Evolutionary conservation across 2,888 invertebrate species (phyloP).

Genomic region (Drosophila acutilabella): DNA sequence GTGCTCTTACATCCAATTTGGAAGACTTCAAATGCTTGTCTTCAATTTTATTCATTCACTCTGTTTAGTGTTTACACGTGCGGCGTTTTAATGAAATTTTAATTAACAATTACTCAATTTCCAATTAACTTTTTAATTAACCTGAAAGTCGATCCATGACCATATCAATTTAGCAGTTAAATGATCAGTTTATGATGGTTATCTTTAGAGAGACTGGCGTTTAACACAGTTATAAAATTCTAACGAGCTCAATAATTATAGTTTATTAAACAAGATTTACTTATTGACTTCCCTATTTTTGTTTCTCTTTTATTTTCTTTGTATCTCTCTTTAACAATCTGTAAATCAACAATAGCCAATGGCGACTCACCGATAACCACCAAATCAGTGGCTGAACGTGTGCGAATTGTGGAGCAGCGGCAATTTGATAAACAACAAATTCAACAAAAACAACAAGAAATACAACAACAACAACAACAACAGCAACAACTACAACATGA

Average conservation of each 20-base stretch:
- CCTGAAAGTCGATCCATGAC: neutral
- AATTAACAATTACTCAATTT: neutral
- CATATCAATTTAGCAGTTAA: constrained; percentile 9
- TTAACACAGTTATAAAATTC: constrained; percentile 13
- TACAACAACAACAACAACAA: constrained; percentile 30
- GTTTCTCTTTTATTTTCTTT: neutral
- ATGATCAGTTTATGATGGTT: neutral
- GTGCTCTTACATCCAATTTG: too few species aligned
- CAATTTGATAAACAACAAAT: constrained; percentile 64
- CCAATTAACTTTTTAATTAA: neutral
- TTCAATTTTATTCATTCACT: too few species aligned
- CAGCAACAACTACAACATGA: constrained; percentile 23
- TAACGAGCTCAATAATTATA: constrained; percentile 5
- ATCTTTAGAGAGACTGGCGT: constrained; percentile 5
- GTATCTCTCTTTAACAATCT: neutral
- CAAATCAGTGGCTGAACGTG: constrained; percentile 86
- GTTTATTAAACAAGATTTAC: constrained; percentile 26
- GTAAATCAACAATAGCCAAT: constrained; percentile 19
- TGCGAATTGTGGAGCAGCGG: constrained; percentile 85
- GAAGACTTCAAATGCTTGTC: too few species aligned
- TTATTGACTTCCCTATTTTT: constrained; percentile 10
- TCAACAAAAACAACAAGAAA: constrained; percentile 23
- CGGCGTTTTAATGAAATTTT: too few species aligned
- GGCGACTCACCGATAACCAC: constrained; percentile 52
- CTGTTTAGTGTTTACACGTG: neutral